These are phyloP conservation scores for Aromia moschata DNA, from an alignment of 2,888 invertebrate species.

Conservation along the genomic window DNA sequence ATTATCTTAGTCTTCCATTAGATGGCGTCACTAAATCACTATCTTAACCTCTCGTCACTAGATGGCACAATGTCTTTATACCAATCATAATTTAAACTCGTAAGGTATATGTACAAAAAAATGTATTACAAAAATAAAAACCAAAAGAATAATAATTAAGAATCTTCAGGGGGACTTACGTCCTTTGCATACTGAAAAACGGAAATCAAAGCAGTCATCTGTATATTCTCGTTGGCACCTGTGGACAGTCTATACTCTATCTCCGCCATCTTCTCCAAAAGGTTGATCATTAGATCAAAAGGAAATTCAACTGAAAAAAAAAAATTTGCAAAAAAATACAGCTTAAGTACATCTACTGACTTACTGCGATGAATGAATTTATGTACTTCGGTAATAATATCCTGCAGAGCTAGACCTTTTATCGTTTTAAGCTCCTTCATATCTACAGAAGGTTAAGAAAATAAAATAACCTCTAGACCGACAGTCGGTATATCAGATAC, in stretches of 20 bases:
- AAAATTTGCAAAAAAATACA: no score
- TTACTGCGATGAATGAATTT: slow-evolving; percentile 84
- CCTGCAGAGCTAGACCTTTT: slow-evolving; percentile 92
- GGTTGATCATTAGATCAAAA: slow-evolving; percentile 75
- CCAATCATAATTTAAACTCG: no score
- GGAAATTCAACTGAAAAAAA: slow-evolving; percentile 85
- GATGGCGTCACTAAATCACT: no score
- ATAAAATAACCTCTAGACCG: no score
- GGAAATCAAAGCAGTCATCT: slow-evolving; percentile 88
- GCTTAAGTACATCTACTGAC: no score
- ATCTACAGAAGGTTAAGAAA: slow-evolving; percentile 62
- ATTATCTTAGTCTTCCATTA: no score
- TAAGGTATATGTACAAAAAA: no score
- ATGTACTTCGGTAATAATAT: slow-evolving; percentile 93
- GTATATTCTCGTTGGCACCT: slow-evolving; percentile 91
- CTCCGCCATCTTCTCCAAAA: slow-evolving; percentile 88
- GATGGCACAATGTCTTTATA: no score
- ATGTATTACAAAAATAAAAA: no score
- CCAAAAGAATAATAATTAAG: neutral
- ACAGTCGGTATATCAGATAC: no score
- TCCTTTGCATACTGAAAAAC: slow-evolving; percentile 83
- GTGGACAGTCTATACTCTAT: slow-evolving; percentile 86
- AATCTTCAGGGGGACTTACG: slow-evolving; percentile 56
- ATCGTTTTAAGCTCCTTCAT: slow-evolving; percentile 84
- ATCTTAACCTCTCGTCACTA: no score